Conservation (phyloP, 2,113 vertebrate genomes). For the Antidorcas marsupialis region DNA sequence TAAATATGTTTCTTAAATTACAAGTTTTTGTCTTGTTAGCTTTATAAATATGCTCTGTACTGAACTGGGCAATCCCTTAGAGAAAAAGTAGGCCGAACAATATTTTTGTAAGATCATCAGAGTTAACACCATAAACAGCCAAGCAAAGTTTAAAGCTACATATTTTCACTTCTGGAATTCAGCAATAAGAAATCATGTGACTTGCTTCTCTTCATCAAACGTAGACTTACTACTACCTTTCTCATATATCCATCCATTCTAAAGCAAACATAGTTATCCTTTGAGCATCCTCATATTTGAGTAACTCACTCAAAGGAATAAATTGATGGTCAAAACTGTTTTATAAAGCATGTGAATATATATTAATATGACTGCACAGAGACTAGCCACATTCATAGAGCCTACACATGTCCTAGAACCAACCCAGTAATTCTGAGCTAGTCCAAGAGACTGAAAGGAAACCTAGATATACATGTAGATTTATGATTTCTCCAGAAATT, state of each 20-base stretch:
- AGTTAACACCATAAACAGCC: not conserved
- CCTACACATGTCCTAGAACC: not conserved
- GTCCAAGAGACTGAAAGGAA: not conserved
- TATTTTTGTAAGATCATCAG: not conserved
- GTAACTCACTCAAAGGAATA: not conserved
- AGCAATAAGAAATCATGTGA: not conserved
- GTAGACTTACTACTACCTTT: not conserved
- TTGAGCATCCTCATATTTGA: not conserved
- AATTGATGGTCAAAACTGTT: not conserved
- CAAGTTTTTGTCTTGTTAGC: not conserved
- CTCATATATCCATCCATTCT: not conserved
- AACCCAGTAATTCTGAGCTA: not conserved
- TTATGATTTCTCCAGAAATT: not conserved
- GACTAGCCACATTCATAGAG: not conserved
- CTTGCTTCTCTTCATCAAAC: conserved; percentile 12
- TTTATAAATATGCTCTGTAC: not conserved
- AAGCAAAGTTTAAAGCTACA: not conserved
- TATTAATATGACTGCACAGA: not conserved
- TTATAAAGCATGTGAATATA: not conserved
- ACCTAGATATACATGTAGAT: not conserved
- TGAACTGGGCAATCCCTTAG: not conserved
- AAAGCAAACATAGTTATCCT: not conserved
- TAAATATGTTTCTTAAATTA: not conserved
- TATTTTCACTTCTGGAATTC: not conserved
- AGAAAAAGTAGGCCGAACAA: not conserved